These are phyloP conservation scores for Meriones psammophilus DNA, from an alignment of 2,797 vertebrate species.

Conservation along the genomic window DNA sequence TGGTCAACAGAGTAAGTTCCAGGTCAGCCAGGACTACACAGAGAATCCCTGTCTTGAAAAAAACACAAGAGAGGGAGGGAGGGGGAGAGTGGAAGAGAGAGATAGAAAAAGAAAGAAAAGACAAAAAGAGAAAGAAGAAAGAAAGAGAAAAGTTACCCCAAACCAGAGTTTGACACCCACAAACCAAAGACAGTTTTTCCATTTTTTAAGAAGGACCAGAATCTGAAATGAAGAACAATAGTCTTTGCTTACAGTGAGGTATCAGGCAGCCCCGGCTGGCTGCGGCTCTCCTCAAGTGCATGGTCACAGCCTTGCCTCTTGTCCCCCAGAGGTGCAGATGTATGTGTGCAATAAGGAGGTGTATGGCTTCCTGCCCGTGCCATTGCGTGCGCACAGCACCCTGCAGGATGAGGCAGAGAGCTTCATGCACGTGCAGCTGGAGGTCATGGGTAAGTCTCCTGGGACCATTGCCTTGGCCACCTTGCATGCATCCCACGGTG, in stretches of 20 bases:
- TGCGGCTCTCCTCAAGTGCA: background rate
- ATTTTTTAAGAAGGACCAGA: background rate
- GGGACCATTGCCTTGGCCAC: fast-evolving
- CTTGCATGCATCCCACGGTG: no score
- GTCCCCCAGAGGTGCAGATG: constrained; percentile 94
- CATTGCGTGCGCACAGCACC: constrained; percentile 92
- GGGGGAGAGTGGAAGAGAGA: background rate
- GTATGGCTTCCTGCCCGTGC: constrained; percentile 94
- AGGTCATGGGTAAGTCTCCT: constrained; percentile 93
- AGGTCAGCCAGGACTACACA: background rate
- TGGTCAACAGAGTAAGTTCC: background rate
- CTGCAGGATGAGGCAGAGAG: constrained; percentile 94
- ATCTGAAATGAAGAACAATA: background rate
- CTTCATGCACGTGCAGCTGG: constrained; percentile 93
- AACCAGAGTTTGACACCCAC: no score
- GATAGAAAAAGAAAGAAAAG: no score
- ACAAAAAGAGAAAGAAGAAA: background rate
- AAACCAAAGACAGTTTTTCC: background rate
- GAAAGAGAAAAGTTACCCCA: background rate
- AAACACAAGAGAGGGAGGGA: background rate
- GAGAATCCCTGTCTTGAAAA: background rate
- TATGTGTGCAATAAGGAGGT: constrained; percentile 94
- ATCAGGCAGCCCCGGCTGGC: background rate
- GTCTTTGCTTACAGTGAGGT: background rate
- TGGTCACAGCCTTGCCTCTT: background rate